phyloP scores from a whole-genome alignment of 2,888 invertebrate species.

The Mimas tiliae region DNA sequence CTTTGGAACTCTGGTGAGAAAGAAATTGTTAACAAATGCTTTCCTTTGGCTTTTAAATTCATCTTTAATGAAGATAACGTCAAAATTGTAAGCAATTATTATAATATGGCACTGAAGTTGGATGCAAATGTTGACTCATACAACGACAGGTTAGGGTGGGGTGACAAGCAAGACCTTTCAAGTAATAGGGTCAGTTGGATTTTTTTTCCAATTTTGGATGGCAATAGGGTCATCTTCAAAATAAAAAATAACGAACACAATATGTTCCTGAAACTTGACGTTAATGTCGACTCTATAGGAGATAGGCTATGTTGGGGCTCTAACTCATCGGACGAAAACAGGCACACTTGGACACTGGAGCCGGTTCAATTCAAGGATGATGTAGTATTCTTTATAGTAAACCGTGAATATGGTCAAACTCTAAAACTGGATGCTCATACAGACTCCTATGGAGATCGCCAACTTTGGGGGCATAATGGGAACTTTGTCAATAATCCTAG shows the following conservation, averaged over 20 bases:
- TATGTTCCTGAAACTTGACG: slow-evolving; percentile 48
- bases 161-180: slow-evolving; percentile 41
- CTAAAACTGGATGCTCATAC: slow-evolving; percentile 41
- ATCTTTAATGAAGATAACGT: slow-evolving; percentile 43
- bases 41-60: slow-evolving; percentile 43
- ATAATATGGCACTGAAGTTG: slow-evolving; percentile 44
- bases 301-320: slow-evolving; percentile 47
- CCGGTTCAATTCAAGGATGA: slow-evolving; percentile 41
- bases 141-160: slow-evolving; percentile 42
- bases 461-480: slow-evolving; percentile 44
- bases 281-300: slow-evolving; percentile 34
- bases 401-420: slow-evolving; percentile 43
- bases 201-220: slow-evolving; percentile 43
- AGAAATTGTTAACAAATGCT: slow-evolving; percentile 41
- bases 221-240: slow-evolving; percentile 45
- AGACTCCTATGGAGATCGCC: slow-evolving; percentile 39
- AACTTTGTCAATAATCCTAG: slow-evolving; percentile 30
- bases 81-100: slow-evolving; percentile 43
- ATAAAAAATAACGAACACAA: slow-evolving; percentile 42
- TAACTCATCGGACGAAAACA: slow-evolving; percentile 31
- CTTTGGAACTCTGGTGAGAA: slow-evolving; percentile 42
- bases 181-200: slow-evolving; percentile 46
- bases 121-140: slow-evolving; percentile 33
- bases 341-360: slow-evolving; percentile 45
- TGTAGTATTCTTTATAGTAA: slow-evolving; percentile 47